These are phyloP conservation scores for Aleiodes testaceus DNA, from an alignment of 2,888 invertebrate genomes.

Conservation along the genomic window DNA sequence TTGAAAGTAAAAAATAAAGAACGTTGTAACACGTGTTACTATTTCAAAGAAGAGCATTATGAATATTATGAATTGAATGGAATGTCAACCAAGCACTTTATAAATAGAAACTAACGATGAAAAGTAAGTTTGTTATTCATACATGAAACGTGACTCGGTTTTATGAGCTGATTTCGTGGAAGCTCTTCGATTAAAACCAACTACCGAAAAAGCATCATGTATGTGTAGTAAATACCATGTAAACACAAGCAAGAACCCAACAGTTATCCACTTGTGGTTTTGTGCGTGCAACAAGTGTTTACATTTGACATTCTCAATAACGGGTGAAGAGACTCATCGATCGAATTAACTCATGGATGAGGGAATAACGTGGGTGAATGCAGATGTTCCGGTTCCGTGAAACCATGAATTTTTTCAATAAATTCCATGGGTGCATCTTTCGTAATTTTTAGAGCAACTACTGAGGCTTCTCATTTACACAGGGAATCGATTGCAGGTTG, in stretches of 20 bases:
- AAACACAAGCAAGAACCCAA: no score
- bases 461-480: conserved; percentile 47
- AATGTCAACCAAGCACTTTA: conserved; percentile 17
- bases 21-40: background rate
- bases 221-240: background rate
- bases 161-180: conserved; percentile 42
- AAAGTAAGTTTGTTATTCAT: conserved; percentile 36
- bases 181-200: conserved; percentile 23
- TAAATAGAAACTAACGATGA: conserved; percentile 12
- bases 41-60: conserved; percentile 5
- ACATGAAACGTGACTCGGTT: conserved; percentile 41
- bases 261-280: conserved; percentile 1
- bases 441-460: conserved; percentile 32
- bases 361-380: conserved; percentile 49
- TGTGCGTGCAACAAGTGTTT: conserved; percentile 37
- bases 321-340: conserved; percentile 2
- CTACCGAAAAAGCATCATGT: background rate
- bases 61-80: conserved; percentile 15
- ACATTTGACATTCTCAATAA: conserved; percentile 2
- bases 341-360: background rate
- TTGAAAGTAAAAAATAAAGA: conserved; percentile 21
- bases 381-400: conserved; percentile 47
- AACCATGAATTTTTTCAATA: conserved; percentile 11
- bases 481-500: conserved; percentile 18
- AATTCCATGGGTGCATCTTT: conserved; percentile 47